Evolutionary conservation across 2,888 invertebrate genomes (phyloP).

Genomic region (Drosophila picticornis): DNA sequence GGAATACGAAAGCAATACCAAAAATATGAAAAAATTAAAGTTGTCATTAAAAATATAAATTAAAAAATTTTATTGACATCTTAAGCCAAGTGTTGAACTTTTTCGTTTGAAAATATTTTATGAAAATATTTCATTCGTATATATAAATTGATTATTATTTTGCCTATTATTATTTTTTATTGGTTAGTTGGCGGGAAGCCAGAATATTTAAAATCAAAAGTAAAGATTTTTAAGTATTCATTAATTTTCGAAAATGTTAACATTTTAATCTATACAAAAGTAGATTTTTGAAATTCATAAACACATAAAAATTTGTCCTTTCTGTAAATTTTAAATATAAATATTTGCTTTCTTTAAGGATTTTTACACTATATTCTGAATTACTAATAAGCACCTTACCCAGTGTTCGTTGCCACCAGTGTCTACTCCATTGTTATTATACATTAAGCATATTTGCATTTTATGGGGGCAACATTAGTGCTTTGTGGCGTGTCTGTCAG

Average conservation of each 20-base stretch:
- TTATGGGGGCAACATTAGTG: slow-evolving; percentile 8
- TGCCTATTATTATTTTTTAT: too few species aligned
- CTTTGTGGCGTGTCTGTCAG: slow-evolving; percentile 24
- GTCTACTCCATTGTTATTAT: slow-evolving; percentile 38
- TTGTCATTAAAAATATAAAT: background rate
- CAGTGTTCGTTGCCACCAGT: slow-evolving; percentile 37
- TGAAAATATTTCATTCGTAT: too few species aligned
- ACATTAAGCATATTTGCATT: slow-evolving; percentile 34
- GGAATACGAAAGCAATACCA: background rate
- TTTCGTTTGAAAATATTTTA: background rate
- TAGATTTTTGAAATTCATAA: background rate
- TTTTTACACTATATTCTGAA: background rate
- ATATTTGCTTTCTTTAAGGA: background rate
- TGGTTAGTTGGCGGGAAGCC: too few species aligned
- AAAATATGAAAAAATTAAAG: background rate
- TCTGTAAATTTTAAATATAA: background rate
- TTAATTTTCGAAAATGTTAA: background rate
- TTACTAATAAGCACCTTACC: background rate
- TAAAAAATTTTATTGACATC: background rate
- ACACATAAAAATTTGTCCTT: background rate
- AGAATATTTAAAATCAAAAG: background rate
- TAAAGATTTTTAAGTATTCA: background rate
- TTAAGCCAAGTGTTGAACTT: background rate
- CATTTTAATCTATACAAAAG: background rate
- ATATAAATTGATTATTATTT: too few species aligned